Evolutionary conservation across 2,888 invertebrate species (phyloP), one percentile per base, ranked within the genome.

Genomic region (Tetramorium bicarinatum): DNA sequence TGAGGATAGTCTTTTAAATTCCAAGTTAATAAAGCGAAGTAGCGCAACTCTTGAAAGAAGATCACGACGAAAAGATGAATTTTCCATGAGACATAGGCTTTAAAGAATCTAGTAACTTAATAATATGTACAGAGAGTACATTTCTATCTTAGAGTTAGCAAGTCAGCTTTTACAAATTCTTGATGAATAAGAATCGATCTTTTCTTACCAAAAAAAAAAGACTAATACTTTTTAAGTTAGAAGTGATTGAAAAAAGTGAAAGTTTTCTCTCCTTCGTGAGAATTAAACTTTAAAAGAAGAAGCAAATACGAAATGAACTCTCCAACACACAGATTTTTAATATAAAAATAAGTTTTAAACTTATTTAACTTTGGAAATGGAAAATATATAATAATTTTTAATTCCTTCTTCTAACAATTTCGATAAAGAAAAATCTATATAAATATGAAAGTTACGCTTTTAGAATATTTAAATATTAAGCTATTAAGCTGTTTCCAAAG

Each of bases 21-120:
- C 25, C 13, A 44, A 61, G 47, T 72, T 72, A 79, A 72, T 71
- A 59, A 34, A 71, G 34, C 21, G 13, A 79, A 79, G 72, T 79
- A 29, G 47, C 18, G 25, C 47, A 47, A 59, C 47, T 34, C 29
- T 72, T 34, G 11, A 38, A 47, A 72, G 47, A 72, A 49, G 59
- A 47, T 34, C 21, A 11, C 54, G 54, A 69, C 47, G 21, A 79
- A 59, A 79, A n/a, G 29, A 69, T 69, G 44, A 69, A 59, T 79
- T 72, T 79, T 72, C 47, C 71, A 75, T 47, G 47, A 79, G 13
- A 71, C 54, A 66, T 41, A 59, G 21, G 52, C 34, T 47, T 34
- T 76, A 62, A 18, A 54, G 41, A 7, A 64, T 44, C n/a, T 34
- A 77, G 34, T 67, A 47, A 44, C 54, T 69, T 29, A 6, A 71